Percentiles rank a stretch among this genome's conserved stretches.
Conservation (phyloP, 1,140 invertebrate species). For the Belonocnema kinseyi region DNA sequence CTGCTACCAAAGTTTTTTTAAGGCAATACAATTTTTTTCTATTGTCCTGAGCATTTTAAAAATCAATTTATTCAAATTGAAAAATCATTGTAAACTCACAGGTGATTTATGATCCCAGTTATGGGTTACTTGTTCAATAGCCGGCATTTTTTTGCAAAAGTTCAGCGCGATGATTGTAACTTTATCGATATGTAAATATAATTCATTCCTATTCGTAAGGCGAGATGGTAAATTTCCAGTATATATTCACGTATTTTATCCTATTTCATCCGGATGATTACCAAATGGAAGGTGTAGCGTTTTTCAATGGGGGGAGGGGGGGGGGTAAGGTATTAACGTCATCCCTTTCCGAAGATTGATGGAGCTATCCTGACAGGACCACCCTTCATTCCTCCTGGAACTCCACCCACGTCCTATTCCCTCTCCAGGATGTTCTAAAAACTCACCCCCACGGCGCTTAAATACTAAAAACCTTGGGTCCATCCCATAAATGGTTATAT, state of each 20-base stretch:
- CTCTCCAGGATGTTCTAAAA: slow-evolving; percentile 37
- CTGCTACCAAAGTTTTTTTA: too few relatives aligned
- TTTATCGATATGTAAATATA: background rate
- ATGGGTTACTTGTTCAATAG: background rate
- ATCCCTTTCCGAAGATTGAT: slow-evolving; percentile 71
- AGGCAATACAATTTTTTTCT: too few relatives aligned
- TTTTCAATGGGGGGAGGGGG: background rate
- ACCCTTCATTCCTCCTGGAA: slow-evolving; percentile 39
- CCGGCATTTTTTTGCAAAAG: background rate
- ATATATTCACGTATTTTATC: background rate
- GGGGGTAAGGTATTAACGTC: slow-evolving; percentile 66
- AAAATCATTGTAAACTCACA: background rate
- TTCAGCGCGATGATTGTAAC: background rate
- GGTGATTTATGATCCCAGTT: background rate
- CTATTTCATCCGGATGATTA: slow-evolving; percentile 43
- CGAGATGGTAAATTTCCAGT: background rate
- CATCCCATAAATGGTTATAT: background rate
- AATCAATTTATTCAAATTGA: background rate
- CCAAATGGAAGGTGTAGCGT: background rate
- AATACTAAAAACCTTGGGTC: background rate
- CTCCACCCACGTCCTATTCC: slow-evolving; percentile 40
- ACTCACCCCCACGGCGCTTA: slow-evolving; percentile 11
- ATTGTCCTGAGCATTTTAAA: too few relatives aligned
- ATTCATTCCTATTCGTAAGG: background rate
- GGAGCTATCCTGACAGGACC: slow-evolving; percentile 60